Percentiles rank a stretch among this genome's conserved stretches.
Conservation (phyloP, 2,113 vertebrate species). For the Microtus richardsoni region DNA sequence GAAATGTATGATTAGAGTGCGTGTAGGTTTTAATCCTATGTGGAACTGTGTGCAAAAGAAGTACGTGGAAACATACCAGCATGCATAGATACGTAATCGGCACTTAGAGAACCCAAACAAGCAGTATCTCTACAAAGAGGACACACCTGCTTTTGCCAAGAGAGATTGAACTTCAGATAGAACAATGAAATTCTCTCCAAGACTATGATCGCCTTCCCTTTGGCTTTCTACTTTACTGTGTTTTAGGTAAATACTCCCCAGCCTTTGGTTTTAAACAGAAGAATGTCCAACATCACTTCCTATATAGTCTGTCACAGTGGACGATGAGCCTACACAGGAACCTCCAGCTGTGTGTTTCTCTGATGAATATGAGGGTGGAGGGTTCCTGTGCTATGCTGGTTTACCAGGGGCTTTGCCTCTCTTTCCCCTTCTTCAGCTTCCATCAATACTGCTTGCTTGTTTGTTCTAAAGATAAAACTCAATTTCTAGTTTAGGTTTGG, state of each 20-base stretch:
- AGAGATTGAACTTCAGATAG: not conserved
- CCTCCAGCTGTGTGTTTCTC: not conserved
- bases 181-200: not conserved
- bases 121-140: not conserved
- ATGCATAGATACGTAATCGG: not conserved
- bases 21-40: not conserved
- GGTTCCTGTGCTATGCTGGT: not conserved
- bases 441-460: too few species aligned
- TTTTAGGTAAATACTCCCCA: not conserved
- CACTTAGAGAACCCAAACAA: not conserved
- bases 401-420: not conserved
- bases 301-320: not conserved
- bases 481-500: not conserved
- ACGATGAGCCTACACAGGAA: rapidly evolving
- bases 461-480: not conserved
- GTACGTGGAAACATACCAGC: not conserved
- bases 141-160: not conserved
- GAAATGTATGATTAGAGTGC: not conserved
- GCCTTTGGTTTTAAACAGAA: not conserved
- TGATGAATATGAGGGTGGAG: rapidly evolving
- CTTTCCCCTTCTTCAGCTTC: not conserved
- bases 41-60: not conserved
- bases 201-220: not conserved
- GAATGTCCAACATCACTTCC: not conserved
- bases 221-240: not conserved